phyloP scores from a whole-genome alignment of 53 echinoderm and acorn worm genomes.

The Echinarachnius parma region DNA sequence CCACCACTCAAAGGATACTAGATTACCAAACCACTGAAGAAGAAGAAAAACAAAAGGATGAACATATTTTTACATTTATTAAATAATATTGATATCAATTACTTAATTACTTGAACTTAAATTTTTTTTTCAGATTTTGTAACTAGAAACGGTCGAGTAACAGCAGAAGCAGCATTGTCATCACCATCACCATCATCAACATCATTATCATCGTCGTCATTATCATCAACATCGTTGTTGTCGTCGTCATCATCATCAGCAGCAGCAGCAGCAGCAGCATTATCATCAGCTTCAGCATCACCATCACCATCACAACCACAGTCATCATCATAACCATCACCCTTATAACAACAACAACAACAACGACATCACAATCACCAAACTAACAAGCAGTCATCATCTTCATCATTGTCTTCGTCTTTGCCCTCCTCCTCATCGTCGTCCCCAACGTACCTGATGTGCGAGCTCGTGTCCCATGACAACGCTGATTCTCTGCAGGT shows the following conservation, averaged over 20 bases:
- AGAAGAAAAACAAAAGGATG: neutral
- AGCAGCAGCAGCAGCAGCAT: neutral
- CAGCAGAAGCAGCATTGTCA: neutral
- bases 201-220: neutral
- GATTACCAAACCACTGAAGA: constrained; percentile 75
- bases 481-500: constrained; percentile 58
- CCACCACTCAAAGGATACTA: constrained; percentile 75
- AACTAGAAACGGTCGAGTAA: too few relatives aligned
- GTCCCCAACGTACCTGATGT: constrained; percentile 63
- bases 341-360: too few relatives aligned
- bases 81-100: too few relatives aligned
- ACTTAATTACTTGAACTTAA: too few relatives aligned
- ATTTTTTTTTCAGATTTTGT: too few relatives aligned
- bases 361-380: too few relatives aligned
- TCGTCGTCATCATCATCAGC: neutral
- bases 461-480: constrained; percentile 86
- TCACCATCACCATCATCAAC: neutral
- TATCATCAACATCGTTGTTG: neutral
- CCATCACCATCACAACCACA: neutral
- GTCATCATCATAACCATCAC: neutral
- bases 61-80: too few relatives aligned
- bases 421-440: neutral
- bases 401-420: neutral
- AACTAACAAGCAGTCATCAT: too few relatives aligned
- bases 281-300: neutral